Base-by-base conservation (phyloP, 2,888 invertebrate species). In the Atrina japonica region DNA sequence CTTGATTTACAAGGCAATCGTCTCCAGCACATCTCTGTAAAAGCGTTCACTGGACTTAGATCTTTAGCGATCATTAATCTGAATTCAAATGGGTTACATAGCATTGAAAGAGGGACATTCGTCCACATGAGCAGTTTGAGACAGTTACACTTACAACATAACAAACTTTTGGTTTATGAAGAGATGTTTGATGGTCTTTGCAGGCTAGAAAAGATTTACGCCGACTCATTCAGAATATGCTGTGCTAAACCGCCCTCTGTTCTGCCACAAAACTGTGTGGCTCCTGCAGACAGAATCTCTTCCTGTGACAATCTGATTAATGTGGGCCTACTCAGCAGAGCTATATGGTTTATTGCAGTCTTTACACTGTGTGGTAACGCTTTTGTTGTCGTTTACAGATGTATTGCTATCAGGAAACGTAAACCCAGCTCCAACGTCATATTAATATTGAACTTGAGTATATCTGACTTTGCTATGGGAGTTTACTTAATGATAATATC, bases 381-480 rank as follows among this genome's bases (percentile, higher is more conserved):
- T 21, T 25, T 27, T 25, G 52, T 52, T 7, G 9, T 21, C 16
- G 23, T 52, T 7, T 52, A 52, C 23, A 21, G 52, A 52, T 25
- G 16, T 6, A 52, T 6, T 25, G 6, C 16, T 5, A 23, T 18
- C 3, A 16, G 16, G 27, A 25, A 16, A 25, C 16, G 23, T 21
- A 21, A 16, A 14, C 6, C 27, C 6, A 21, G 23, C 9, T 6
- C 25, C 7, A 6, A 25, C 16, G 9, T 23, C 6, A 21, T 52
- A 21, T 52, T 52, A 14, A 23, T 52, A 21, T 18, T 52, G 7
- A 59, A 59, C 23, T n/a, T 59, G 14, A 43, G 43, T 23, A 40
- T 59, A 9, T 40, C 59, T 16, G 59, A 59, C 43, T 23, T 59
- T 9, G n/a, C 43, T 23, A 59, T 59, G 59, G 59, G 59, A 11